Evolutionary conservation across 2,797 vertebrate genomes (phyloP).

Genomic region (Holocentrus rufus): DNA sequence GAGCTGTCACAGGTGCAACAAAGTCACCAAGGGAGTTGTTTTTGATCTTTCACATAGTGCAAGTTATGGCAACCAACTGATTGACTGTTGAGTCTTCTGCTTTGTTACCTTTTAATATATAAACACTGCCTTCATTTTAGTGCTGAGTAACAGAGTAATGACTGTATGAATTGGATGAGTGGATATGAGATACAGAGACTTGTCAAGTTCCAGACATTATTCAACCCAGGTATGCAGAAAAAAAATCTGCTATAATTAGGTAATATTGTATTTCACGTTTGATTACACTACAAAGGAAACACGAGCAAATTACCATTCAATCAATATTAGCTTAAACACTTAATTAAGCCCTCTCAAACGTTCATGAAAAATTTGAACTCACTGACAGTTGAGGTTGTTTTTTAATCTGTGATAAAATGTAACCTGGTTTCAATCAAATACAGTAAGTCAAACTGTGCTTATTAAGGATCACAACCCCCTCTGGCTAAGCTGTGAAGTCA

Average conservation of each 20-base stretch:
- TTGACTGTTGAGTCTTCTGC: slow-evolving; percentile 31
- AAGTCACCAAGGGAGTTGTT: slow-evolving; percentile 44
- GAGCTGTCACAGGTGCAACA: slow-evolving; percentile 56
- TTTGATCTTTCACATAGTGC: slow-evolving; percentile 49
- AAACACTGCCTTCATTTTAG: slow-evolving; percentile 18
- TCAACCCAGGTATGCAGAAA: slow-evolving; percentile 51
- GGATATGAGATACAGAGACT: slow-evolving; percentile 17
- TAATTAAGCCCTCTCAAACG: slow-evolving; percentile 56
- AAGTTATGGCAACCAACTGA: slow-evolving; percentile 19
- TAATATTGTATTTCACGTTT: slow-evolving; percentile 64
- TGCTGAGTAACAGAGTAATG: slow-evolving; percentile 19
- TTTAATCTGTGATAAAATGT: slow-evolving; percentile 48
- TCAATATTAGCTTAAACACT: slow-evolving; percentile 44
- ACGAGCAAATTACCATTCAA: slow-evolving; percentile 48
- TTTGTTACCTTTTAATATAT: slow-evolving; percentile 44
- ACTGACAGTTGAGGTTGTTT: slow-evolving; percentile 40
- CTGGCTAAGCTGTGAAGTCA: slow-evolving; percentile 23
- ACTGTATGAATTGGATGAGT: slow-evolving; percentile 26
- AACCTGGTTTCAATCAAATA: slow-evolving; percentile 44
- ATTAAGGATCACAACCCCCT: slow-evolving; percentile 22
- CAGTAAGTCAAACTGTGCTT: slow-evolving; percentile 19
- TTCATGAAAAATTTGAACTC: slow-evolving; percentile 24
- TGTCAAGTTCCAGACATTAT: slow-evolving; percentile 63
- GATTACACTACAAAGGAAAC: slow-evolving; percentile 55
- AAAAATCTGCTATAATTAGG: slow-evolving; percentile 40